Conservation (phyloP, 2,113 vertebrate species). For the Solenodon paradoxus region DNA sequence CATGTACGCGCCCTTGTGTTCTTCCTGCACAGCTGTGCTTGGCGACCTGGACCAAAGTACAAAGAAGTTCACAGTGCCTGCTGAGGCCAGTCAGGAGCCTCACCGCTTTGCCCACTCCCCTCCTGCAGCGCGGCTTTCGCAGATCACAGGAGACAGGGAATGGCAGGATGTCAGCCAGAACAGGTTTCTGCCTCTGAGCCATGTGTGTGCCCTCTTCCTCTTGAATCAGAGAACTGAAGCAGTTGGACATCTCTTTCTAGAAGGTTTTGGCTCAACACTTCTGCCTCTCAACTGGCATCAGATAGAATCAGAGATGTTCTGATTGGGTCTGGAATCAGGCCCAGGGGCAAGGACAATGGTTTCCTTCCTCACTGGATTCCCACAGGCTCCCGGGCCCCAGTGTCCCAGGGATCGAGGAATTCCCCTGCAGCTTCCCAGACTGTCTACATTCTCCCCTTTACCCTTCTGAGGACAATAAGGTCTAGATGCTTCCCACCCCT, state of each 20-base stretch:
- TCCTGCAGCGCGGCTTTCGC: neutral
- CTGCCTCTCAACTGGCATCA: neutral
- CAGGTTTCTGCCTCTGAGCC: neutral
- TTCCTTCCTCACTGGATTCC: neutral
- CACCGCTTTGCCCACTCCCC: neutral
- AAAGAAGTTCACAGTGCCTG: neutral
- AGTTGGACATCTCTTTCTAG: neutral
- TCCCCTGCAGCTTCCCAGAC: neutral
- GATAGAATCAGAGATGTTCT: neutral
- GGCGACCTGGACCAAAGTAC: neutral
- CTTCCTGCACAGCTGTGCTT: neutral
- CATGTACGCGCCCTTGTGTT: neutral
- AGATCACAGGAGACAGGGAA: neutral
- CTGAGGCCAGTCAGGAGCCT: neutral
- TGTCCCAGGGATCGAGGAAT: neutral
- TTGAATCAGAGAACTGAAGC: neutral
- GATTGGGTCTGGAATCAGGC: neutral
- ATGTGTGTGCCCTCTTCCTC: neutral
- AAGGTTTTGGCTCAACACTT: neutral
- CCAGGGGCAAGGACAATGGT: neutral
- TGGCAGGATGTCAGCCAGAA: neutral
- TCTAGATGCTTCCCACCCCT: neutral
- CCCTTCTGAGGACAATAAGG: neutral
- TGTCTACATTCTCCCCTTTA: neutral
- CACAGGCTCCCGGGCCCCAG: accelerated